Percentiles rank a stretch among this genome's conserved stretches.
phyloP scores from a whole-genome alignment of 2,797 vertebrate genomes.

The Carduelis carduelis region DNA sequence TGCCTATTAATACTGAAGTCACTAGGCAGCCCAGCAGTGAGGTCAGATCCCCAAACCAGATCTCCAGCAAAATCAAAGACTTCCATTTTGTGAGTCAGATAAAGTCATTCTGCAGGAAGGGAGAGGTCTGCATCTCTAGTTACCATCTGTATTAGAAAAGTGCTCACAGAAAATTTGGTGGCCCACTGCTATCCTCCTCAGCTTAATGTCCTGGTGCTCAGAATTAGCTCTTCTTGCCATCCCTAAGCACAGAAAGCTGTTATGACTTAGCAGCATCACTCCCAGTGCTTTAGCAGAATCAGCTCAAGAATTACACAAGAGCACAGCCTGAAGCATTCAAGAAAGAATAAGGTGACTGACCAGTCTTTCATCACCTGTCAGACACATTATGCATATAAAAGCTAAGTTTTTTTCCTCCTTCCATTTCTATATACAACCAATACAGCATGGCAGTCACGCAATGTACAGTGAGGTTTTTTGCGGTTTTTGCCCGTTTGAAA shows the following conservation, averaged over 20 bases:
- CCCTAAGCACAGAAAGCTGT: background rate
- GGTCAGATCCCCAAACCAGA: background rate
- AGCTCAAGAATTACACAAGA: background rate
- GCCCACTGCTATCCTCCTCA: background rate
- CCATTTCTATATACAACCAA: background rate
- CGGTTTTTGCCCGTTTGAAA: background rate
- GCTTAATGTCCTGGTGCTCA: background rate
- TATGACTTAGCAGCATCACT: background rate
- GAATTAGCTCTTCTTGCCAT: background rate
- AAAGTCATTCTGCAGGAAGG: background rate
- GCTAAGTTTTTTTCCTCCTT: background rate
- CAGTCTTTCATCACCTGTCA: background rate
- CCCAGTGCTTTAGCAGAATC: background rate
- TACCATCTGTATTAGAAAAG: background rate
- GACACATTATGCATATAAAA: background rate
- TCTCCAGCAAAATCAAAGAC: background rate
- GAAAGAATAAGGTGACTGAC: background rate
- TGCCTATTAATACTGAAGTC: background rate
- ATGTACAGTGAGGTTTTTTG: accelerated
- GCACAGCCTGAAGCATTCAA: background rate
- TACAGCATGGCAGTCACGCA: background rate
- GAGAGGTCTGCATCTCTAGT: background rate
- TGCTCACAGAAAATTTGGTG: background rate
- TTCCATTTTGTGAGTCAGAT: background rate
- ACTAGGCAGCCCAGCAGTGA: background rate